phyloP scores from a whole-genome alignment of 2,113 vertebrate species.

The Turnix velox region DNA sequence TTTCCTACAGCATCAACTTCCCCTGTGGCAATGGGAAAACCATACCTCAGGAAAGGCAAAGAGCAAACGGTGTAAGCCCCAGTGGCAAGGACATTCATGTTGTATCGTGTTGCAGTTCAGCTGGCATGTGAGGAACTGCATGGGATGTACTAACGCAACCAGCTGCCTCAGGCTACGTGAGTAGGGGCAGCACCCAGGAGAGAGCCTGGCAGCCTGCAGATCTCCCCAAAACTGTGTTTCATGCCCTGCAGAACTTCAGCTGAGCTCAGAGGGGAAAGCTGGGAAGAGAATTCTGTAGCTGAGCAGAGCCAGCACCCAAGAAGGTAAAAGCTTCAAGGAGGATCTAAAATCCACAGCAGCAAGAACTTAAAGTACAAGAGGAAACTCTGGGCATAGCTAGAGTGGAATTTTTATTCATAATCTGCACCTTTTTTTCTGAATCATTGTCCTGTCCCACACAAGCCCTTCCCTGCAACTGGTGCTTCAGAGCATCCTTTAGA shows the following conservation, averaged over 20 bases:
- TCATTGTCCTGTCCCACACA: accelerated
- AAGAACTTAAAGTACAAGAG: not conserved
- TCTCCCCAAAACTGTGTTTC: not conserved
- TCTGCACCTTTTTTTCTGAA: too few species aligned
- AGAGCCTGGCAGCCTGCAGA: not conserved
- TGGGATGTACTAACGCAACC: not conserved
- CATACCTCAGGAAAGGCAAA: not conserved
- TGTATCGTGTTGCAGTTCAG: not conserved
- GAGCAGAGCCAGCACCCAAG: not conserved
- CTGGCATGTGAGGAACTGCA: not conserved
- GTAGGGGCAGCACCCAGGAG: not conserved
- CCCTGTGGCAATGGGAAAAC: not conserved
- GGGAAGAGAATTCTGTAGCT: not conserved
- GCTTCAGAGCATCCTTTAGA: not conserved
- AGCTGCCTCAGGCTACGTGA: not conserved
- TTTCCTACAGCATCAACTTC: not conserved
- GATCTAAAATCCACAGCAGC: not conserved
- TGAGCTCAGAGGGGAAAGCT: not conserved
- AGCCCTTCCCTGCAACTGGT: not conserved
- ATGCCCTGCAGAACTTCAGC: not conserved
- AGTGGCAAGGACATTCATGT: not conserved
- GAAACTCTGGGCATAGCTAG: not conserved
- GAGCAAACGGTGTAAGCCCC: not conserved
- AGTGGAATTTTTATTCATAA: not conserved
- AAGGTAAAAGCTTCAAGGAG: not conserved